Percentiles rank a stretch among this genome's conserved stretches.
phyloP scores from a whole-genome alignment of 2,888 invertebrate genomes.

The Brachyptera risi region DNA sequence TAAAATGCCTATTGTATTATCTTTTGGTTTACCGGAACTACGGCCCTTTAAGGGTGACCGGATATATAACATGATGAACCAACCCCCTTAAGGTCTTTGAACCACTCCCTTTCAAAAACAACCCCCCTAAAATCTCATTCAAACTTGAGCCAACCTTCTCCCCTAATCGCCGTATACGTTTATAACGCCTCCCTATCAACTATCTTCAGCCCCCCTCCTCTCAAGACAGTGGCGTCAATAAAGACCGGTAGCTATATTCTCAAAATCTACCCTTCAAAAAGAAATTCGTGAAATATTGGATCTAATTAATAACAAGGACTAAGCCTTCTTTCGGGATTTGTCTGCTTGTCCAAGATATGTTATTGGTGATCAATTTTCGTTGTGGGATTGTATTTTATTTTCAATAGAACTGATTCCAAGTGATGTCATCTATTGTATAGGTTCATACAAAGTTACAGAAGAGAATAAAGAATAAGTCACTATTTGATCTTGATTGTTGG shows the following conservation, averaged over 20 bases:
- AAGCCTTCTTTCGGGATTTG: no score
- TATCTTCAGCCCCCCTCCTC: background rate
- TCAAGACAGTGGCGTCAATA: background rate
- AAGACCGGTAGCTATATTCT: background rate
- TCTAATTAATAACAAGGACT: no score
- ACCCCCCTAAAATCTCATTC: background rate
- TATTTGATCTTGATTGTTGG: no score
- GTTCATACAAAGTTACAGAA: no score
- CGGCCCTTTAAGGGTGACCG: background rate
- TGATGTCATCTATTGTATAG: no score
- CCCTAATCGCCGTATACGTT: background rate
- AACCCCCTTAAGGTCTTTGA: constrained; percentile 8
- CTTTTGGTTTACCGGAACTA: constrained; percentile 2
- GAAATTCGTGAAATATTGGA: background rate
- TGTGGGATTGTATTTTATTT: no score
- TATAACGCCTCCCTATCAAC: constrained; percentile 1
- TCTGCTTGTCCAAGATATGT: no score
- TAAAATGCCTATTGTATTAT: background rate
- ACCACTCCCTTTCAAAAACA: background rate
- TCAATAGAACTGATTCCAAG: no score
- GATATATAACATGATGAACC: background rate
- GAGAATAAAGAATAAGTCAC: no score
- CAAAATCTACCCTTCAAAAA: background rate
- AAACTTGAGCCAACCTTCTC: background rate
- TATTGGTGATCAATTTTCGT: no score